A percentile compares a stretch with the other conserved stretches of the same genome.
phyloP scores from a whole-genome alignment of 2,113 vertebrate genomes.

The Mesitornis unicolor region DNA sequence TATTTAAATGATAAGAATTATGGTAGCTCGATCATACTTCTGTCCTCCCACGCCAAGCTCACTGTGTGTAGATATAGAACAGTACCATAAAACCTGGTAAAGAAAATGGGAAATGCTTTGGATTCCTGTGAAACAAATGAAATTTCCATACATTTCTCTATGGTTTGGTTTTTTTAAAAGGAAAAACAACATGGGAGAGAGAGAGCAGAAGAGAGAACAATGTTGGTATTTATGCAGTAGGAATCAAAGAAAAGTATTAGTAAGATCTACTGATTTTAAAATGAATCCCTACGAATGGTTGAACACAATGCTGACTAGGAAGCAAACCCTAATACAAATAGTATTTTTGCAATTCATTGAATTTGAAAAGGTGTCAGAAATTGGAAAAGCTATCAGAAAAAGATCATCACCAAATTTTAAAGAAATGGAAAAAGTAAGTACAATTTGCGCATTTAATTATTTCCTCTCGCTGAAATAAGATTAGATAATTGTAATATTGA shows the following conservation, averaged over 20 bases:
- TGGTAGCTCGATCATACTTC: neutral
- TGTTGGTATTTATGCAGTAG: neutral
- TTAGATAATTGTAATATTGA: neutral
- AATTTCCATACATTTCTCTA: neutral
- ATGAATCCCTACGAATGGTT: neutral
- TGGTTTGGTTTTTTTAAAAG: neutral
- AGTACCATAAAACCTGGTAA: neutral
- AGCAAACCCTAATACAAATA: neutral
- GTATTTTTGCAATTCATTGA: slow-evolving; percentile 21
- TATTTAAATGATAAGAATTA: neutral
- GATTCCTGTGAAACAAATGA: neutral
- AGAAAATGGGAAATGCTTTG: neutral
- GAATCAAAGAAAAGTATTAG: neutral
- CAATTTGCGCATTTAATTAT: neutral
- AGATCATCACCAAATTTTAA: neutral
- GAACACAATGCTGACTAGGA: neutral
- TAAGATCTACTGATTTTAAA: neutral
- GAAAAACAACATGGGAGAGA: neutral
- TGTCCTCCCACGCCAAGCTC: neutral
- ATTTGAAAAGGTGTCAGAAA: neutral
- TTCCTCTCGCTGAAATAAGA: neutral
- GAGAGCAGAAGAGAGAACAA: neutral
- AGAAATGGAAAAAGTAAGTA: neutral
- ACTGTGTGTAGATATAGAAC: neutral
- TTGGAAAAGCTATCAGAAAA: neutral